Conservation (phyloP, 2,888 invertebrate genomes). For the Micoletzkya japonica region DNA sequence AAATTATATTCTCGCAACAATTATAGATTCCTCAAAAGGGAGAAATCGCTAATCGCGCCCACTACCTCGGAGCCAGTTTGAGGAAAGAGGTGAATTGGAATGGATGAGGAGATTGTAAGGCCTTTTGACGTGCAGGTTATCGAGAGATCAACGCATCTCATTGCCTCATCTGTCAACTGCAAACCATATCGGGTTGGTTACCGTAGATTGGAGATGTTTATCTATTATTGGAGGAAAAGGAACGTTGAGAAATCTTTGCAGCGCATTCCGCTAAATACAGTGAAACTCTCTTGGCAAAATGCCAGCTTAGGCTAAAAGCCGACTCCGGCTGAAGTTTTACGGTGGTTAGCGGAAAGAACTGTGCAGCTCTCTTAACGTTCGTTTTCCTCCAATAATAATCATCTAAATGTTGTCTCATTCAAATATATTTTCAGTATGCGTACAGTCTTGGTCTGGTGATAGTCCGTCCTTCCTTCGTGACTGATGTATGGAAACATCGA, state of each 20-base stretch:
- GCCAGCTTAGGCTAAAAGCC: no score
- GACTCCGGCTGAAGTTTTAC: no score
- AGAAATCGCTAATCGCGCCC: slow-evolving; percentile 8
- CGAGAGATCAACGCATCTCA: slow-evolving; percentile 15
- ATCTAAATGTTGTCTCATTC: not conserved
- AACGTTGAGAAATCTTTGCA: no score
- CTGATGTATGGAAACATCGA: slow-evolving; percentile 14
- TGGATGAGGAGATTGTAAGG: not conserved
- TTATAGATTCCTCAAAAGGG: slow-evolving; percentile 10
- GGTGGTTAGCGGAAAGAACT: no score
- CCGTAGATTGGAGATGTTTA: not conserved
- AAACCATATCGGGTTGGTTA: slow-evolving; percentile 6
- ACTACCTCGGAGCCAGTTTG: slow-evolving; percentile 23
- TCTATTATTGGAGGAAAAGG: no score
- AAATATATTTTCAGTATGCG: not conserved
- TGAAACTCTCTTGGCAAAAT: no score
- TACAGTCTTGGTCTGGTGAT: slow-evolving; percentile 9
- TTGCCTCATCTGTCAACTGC: slow-evolving; percentile 19
- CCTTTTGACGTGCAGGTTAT: slow-evolving; percentile 10
- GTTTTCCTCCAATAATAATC: no score
- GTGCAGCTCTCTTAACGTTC: no score
- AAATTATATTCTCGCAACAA: not conserved
- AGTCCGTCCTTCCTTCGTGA: slow-evolving; percentile 12
- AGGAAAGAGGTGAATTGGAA: slow-evolving; percentile 14
- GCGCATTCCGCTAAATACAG: no score